Base-by-base conservation (phyloP, 1,140 invertebrate species). In the Steinernema khuongi region DNA sequence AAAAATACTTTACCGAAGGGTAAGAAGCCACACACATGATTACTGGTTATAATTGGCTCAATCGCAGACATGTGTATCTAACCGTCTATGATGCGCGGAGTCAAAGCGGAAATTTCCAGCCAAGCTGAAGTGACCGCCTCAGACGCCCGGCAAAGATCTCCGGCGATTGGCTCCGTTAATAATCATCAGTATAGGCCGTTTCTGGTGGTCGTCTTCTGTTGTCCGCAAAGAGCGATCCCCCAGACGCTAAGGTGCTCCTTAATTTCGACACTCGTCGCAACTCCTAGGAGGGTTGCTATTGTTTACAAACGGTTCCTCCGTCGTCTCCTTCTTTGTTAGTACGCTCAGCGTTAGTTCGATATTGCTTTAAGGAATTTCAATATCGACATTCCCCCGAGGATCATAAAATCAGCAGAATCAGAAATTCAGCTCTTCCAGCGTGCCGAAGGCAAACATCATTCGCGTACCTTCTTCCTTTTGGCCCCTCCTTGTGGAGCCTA, bases 331-430 rank as follows among this genome's bases (percentile, higher is more conserved):
- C 36, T 41, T 41, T 41, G 36, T 41, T 41, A 41, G 36, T 41
- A 41, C 36, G 36, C 36, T n/a, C n/a, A n/a, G 36, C 7, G 7
- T n/a, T 41, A 41, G 36, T 41, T 41, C 36, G 50, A 60, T 60
- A 60, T 60, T 60, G 50, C 50, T 7, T 60, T 60, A 22, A 22
- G 19, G 50, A 60, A 60, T 60, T 60, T 60, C 50, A 60, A 60
- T 60, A 60, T 60, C 11, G 50, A 2, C 50, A 4, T 26, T 60
- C 50, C 50, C 50, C 7, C 7, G 50, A 60, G 50, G 19, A 14
- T 60, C 50, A 22, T 22, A 26, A 26, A 60, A 60, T 60, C 50
- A 60, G 4, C 50, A 22, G 14, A 26, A 60, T 14, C 50, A 60
- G 19, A 60, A n/a, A n/a, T 22, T 7, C 36, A 7, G 36, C 36